Evolutionary conservation across 92 coral and sea anemone species (phyloP), one percentile per base, ranked within the genome.

Genomic region (Palythoa grandis): DNA sequence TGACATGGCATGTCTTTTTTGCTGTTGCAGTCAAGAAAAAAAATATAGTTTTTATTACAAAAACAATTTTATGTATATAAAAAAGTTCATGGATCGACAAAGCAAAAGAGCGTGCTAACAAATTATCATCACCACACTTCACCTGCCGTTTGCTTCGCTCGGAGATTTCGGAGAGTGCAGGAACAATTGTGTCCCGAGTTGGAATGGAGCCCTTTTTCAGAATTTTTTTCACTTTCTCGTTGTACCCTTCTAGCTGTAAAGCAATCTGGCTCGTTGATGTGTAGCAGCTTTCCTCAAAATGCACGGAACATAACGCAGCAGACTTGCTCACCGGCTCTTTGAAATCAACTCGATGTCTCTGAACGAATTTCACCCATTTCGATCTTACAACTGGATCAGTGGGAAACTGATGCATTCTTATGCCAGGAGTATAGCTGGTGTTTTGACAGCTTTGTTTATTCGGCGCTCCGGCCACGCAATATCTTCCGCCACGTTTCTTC

Each of bases 331-430:
- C 57, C 3, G 80, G 82, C 40, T 84, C 79, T 23, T 37, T 39
- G 23, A 84, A 84, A 70, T 83, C 79, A 1, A 52, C 78, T 19
- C 72, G 79, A 52, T 83, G 87, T 25, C 77, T 52, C 29, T 24
- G 79, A 13, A 70, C 87, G 15, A 83, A 83, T 83, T 71, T 83
- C 2, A 53, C 79, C 87, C 78, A 83, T 72, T 83, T 71, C 24
- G 37, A 20, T 35, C 79, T 72, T 2, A 72, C 23, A 43, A 3
- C 53, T 4, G 70, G 54, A 22, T 83, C 79, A 57, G 65, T 57
- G 2, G 65, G 65, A 57, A 57, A 57, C 17, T 14, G n/a, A 14
- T 71, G 80, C 71, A 73, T 84, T 29, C 23, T 54, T 39, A 84
- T 57, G 24, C 56, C 54, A 8, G 23, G 2, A 40, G 80, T 84